A percentile compares a stretch with the other conserved stretches of the same genome.
phyloP scores from a whole-genome alignment of 2,888 invertebrate species.

The Seira musarum region DNA sequence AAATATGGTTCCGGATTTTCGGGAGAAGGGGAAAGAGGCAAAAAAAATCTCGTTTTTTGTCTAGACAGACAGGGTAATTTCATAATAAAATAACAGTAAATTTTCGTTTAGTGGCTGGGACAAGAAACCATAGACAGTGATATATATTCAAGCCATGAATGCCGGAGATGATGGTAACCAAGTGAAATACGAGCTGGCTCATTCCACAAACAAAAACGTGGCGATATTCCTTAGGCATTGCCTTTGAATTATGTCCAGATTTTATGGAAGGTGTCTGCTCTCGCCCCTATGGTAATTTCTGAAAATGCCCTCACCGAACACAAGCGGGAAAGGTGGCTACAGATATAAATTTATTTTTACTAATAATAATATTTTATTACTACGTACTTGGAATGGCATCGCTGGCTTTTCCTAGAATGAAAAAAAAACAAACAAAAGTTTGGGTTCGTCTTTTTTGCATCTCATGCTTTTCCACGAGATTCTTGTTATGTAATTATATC shows the following conservation, averaged over 20 bases:
- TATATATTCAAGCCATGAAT: slow-evolving; percentile 61
- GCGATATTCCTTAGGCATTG: not conserved
- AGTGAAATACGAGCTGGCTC: slow-evolving; percentile 55
- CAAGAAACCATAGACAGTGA: slow-evolving; percentile 62
- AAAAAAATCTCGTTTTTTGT: slow-evolving; percentile 40
- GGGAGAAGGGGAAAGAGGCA: not conserved
- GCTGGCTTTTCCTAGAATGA: not conserved
- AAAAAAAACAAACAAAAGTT: too few species aligned
- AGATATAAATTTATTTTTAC: slow-evolving; percentile 10
- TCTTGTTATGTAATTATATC: not conserved
- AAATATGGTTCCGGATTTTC: not conserved
- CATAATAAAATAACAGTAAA: slow-evolving; percentile 64
- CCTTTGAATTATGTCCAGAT: not conserved
- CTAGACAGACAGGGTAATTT: slow-evolving; percentile 55
- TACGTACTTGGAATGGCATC: not conserved
- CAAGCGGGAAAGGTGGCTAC: slow-evolving; percentile 6
- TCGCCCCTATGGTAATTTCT: too few species aligned
- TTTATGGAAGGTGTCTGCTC: slow-evolving; percentile 1
- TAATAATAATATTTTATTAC: slow-evolving; percentile 11
- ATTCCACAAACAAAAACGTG: slow-evolving; percentile 8
- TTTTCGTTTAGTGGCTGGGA: slow-evolving; percentile 62
- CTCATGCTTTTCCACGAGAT: not conserved
- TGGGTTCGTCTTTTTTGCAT: too few species aligned
- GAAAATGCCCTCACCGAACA: not conserved
- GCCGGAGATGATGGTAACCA: slow-evolving; percentile 58